Percentiles rank a stretch among this genome's conserved stretches.
Conservation (phyloP, 2,888 invertebrate genomes). For the Cheilosia urbana region DNA sequence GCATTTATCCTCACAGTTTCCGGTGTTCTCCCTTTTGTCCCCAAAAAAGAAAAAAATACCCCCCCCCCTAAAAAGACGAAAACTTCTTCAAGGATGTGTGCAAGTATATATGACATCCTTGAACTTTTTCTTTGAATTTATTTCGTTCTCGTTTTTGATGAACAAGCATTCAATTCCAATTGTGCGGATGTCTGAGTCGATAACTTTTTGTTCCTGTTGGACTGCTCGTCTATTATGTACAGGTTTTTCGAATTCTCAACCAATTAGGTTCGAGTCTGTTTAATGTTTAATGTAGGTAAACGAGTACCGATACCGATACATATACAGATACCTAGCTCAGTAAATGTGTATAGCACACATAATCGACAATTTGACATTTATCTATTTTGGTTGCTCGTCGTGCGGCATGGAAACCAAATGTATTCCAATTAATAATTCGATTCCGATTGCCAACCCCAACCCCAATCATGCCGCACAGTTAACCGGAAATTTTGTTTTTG, state of each 20-base stretch:
- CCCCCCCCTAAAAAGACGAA: neutral
- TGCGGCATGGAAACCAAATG: slow-evolving; percentile 8
- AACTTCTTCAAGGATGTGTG: slow-evolving; percentile 21
- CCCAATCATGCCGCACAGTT: neutral
- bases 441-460: neutral
- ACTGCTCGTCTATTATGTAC: slow-evolving; percentile 34
- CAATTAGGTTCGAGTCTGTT: slow-evolving; percentile 50
- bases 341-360: slow-evolving; percentile 24
- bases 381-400: slow-evolving; percentile 34
- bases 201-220: slow-evolving; percentile 13
- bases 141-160: slow-evolving; percentile 34
- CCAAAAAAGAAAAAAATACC: neutral
- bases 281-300: slow-evolving; percentile 48
- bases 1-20: slow-evolving; percentile 44
- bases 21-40: slow-evolving; percentile 1
- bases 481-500: slow-evolving; percentile 50
- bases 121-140: slow-evolving; percentile 42
- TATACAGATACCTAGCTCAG: neutral
- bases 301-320: neutral
- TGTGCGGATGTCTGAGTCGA: slow-evolving; percentile 61
- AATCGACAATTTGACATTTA: slow-evolving; percentile 55
- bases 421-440: slow-evolving; percentile 52
- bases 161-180: slow-evolving; percentile 68
- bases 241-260: slow-evolving; percentile 19
- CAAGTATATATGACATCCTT: slow-evolving; percentile 37